Evolutionary conservation across 53 echinoderm and acorn worm genomes (phyloP).

Genomic region (Temnopleurus reevesii): DNA sequence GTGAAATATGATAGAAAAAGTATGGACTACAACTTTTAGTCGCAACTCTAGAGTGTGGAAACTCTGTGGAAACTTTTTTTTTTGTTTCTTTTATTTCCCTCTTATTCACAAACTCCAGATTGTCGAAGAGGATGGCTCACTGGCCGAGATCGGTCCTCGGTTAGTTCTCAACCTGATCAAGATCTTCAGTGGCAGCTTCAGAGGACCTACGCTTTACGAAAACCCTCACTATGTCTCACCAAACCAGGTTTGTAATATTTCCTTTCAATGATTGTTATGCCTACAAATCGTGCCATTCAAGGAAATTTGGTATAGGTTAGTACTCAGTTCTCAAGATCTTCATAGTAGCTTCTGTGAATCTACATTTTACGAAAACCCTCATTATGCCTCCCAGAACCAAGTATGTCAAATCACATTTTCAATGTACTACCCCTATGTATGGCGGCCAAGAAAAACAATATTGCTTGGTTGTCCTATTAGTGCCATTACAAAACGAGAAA

Average conservation of each 20-base stretch:
- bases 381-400: constrained; percentile 83
- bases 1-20: too few species aligned
- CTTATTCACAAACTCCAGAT: constrained; percentile 57
- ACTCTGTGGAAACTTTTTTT: too few species aligned
- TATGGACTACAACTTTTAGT: too few species aligned
- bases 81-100: not conserved
- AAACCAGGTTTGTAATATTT: constrained; percentile 78
- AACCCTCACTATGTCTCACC: constrained; percentile 89
- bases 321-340: constrained; percentile 89
- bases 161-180: constrained; percentile 92
- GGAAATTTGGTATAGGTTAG: constrained; percentile 85
- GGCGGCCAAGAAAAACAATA: too few species aligned
- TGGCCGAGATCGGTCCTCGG: constrained; percentile 91
- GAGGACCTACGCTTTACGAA: constrained; percentile 89
- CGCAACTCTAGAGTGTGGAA: too few species aligned
- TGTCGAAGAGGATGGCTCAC: constrained; percentile 91
- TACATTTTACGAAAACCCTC: constrained; percentile 81
- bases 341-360: constrained; percentile 83
- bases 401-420: too few species aligned
- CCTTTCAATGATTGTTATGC: too few species aligned
- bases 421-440: too few species aligned
- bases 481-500: too few species aligned
- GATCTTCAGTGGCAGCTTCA: constrained; percentile 91
- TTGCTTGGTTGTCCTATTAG: too few species aligned
- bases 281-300: too few species aligned